Percentiles rank a stretch among this genome's conserved stretches.
Conservation (phyloP, 2,888 invertebrate genomes). For the Campoplex nolae region DNA sequence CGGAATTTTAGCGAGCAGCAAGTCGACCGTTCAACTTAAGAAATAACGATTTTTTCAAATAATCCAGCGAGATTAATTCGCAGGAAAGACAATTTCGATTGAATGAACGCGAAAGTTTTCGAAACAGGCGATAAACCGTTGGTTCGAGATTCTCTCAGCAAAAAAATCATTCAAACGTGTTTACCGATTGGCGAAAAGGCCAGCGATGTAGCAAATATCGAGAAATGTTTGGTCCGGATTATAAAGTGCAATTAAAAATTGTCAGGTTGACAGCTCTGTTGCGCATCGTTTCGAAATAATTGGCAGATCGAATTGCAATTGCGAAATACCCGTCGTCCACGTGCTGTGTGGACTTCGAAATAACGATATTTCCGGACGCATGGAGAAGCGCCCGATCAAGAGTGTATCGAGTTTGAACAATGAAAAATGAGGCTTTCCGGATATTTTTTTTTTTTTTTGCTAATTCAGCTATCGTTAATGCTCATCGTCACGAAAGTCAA, state of each 20-base stretch:
- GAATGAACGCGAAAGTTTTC: neutral
- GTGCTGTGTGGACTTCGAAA: neutral
- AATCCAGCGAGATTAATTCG: neutral
- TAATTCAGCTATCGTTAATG: neutral
- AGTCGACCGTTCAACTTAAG: neutral
- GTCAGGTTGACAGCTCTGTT: neutral
- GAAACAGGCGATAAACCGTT: neutral
- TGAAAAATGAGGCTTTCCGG: neutral
- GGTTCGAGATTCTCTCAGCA: neutral
- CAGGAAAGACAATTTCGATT: neutral
- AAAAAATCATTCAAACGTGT: neutral
- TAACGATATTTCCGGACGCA: neutral
- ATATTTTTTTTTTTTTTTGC: neutral
- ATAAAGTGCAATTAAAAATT: neutral
- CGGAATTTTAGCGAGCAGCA: neutral
- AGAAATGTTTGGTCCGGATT: neutral
- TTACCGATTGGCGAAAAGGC: neutral
- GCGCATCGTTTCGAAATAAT: constrained; percentile 18
- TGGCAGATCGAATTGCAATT: neutral
- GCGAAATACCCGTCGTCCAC: neutral
- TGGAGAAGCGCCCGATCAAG: neutral
- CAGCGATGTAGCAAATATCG: neutral
- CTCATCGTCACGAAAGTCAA: neutral
- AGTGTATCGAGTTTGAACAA: neutral
- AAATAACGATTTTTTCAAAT: neutral